A percentile compares a stretch with the other conserved stretches of the same genome.
Conservation (phyloP, 2,797 vertebrate species). For the Hydrolagus colliei region DNA sequence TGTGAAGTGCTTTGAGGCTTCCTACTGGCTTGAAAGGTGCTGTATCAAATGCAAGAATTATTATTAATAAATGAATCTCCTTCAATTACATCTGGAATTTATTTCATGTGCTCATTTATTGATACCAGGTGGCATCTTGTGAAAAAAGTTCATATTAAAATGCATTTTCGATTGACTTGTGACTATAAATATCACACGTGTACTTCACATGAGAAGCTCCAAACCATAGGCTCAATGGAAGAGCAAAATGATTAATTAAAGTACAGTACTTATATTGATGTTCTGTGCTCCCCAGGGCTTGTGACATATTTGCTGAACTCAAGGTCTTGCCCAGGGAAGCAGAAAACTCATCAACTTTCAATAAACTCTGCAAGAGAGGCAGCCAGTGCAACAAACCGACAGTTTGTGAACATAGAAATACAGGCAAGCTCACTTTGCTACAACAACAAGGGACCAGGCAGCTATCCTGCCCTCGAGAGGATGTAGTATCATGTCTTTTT, state of each 20-base stretch:
- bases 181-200: background rate
- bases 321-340: background rate
- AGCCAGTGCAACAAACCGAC: too few relatives aligned
- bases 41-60: too few relatives aligned
- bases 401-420: too few relatives aligned
- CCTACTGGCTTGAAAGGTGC: too few relatives aligned
- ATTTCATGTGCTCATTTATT: too few relatives aligned
- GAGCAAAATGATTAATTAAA: background rate
- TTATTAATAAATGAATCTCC: background rate
- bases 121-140: too few relatives aligned
- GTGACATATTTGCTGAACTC: background rate
- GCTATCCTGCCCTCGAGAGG: background rate
- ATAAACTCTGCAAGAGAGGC: background rate
- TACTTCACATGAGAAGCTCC: background rate
- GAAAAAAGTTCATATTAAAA: background rate
- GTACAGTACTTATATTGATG: background rate
- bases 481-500: too few relatives aligned
- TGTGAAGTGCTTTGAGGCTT: too few relatives aligned
- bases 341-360: background rate
- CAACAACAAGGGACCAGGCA: too few relatives aligned
- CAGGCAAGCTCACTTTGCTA: background rate
- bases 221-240: background rate
- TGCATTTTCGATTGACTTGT: constrained; percentile 6
- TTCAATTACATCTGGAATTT: background rate
- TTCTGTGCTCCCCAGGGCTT: background rate